Conservation (phyloP, 2,888 invertebrate genomes). For the Unio delphinus region DNA sequence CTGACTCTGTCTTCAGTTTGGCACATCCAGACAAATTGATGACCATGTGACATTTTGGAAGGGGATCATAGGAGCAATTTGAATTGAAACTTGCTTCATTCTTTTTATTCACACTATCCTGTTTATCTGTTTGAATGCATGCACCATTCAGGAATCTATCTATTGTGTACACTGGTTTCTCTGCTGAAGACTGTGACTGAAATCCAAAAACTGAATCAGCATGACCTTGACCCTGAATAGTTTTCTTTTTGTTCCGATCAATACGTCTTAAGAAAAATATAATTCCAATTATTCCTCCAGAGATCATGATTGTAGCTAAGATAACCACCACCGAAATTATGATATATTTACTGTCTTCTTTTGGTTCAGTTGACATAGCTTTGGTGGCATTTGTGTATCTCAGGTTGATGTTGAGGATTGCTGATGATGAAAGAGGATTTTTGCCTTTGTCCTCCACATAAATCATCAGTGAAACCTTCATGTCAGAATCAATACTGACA, state of each 20-base stretch:
- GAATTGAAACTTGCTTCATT: slow-evolving; percentile 36
- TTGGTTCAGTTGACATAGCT: background rate
- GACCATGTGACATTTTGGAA: too few species aligned
- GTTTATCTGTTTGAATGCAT: too few species aligned
- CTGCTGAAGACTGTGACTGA: too few species aligned
- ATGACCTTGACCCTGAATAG: slow-evolving; percentile 3
- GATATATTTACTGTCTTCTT: slow-evolving; percentile 19
- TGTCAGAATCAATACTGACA: slow-evolving; percentile 33
- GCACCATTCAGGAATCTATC: too few species aligned
- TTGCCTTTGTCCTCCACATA: slow-evolving; percentile 38
- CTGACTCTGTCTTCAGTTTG: too few species aligned
- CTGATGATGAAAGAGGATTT: slow-evolving; percentile 16
- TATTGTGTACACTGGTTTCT: too few species aligned
- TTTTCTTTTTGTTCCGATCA: slow-evolving; percentile 24
- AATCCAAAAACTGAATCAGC: slow-evolving; percentile 32
- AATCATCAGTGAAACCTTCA: slow-evolving; percentile 29
- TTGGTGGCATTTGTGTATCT: slow-evolving; percentile 34
- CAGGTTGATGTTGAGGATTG: slow-evolving; percentile 20
- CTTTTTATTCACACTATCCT: slow-evolving; percentile 6
- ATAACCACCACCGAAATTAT: slow-evolving; percentile 33
- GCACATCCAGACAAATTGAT: too few species aligned
- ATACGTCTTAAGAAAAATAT: slow-evolving; percentile 26
- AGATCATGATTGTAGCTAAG: slow-evolving; percentile 27
- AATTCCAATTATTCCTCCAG: slow-evolving; percentile 30
- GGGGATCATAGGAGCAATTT: too few species aligned